phyloP scores from a whole-genome alignment of 2,113 vertebrate species.

The Leucoraja erinaceus region DNA sequence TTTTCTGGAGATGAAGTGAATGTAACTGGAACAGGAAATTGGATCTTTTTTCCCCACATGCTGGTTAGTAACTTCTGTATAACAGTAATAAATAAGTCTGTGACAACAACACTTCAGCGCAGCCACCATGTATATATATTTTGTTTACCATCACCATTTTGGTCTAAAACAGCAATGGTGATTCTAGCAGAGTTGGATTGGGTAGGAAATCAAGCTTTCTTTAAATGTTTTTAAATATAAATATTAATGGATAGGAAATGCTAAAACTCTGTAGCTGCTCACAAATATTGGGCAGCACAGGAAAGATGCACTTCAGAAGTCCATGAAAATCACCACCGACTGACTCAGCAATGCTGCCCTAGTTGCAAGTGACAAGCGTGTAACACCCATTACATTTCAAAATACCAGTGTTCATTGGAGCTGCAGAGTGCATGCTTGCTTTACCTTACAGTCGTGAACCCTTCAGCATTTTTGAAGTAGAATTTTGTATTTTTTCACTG shows the following conservation, averaged over 20 bases:
- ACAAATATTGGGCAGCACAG: slow-evolving; percentile 34
- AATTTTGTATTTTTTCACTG: slow-evolving; percentile 55
- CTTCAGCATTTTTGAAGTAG: slow-evolving; percentile 31
- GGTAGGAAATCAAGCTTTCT: slow-evolving; percentile 13
- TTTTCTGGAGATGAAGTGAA: background rate
- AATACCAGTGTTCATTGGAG: slow-evolving; percentile 8
- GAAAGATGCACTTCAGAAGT: slow-evolving; percentile 35
- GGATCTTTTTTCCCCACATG: background rate
- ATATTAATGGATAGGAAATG: background rate
- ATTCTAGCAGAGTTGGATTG: background rate
- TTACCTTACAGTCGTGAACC: slow-evolving; percentile 9
- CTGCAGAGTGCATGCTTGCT: slow-evolving; percentile 19
- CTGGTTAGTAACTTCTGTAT: slow-evolving; percentile 5
- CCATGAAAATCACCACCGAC: slow-evolving; percentile 26
- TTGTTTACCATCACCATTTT: slow-evolving; percentile 14
- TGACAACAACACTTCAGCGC: background rate
- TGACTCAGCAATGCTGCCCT: slow-evolving; percentile 13
- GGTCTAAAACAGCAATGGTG: background rate
- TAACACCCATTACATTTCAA: slow-evolving; percentile 35
- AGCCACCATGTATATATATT: slow-evolving; percentile 19
- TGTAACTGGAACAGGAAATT: slow-evolving; percentile 14
- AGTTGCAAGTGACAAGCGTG: slow-evolving; percentile 28
- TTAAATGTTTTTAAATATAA: slow-evolving; percentile 28
- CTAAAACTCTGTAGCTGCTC: slow-evolving; percentile 9
- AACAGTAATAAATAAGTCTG: slow-evolving; percentile 29